Evolutionary conservation across 2,113 vertebrate genomes (phyloP), one percentile per base, ranked within the genome.

Genomic region (human): DNA sequence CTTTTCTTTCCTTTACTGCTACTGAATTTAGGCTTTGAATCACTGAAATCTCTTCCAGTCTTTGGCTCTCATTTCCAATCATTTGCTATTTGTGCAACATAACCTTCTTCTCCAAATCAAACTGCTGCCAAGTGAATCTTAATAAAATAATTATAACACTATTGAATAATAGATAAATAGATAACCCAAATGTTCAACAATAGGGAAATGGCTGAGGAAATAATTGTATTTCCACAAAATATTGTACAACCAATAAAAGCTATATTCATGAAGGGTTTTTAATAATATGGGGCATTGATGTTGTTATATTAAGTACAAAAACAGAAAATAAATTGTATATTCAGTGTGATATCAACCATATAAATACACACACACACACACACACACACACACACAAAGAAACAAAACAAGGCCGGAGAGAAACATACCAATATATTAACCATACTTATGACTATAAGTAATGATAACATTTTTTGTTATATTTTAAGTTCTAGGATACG

Each of bases 71-170:
- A 66, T 84, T 81, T 90, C 17, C 13, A 96, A 35, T 91, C 38
- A 75, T 90, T 81, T 94, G 91, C 38, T 93, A 86, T 89, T 96
- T 76, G 16, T 82, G 25, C 72, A 93, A 92, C 68, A 90, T 79
- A 91, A 76, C 52, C 32, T 81, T 52, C 73, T 96, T 93, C 50
- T 81, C n/a, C 45, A 86, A 94, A 50, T 96, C 20, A 59, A 73
- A 80, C 35, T 94, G 30, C 55, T 93, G 25, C 50, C 73, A 96
- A 93, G 66, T 76, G 8, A 92, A 90, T 95, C 75, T 94, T 86
- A 91, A 89, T 92, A 92, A 95, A 97, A 97, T 85, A 82, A 87
- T 84, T 85, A 86, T 85, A 84, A 81, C 8, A 75, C 35, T 96
- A 79, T 20, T 87, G 79, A 97, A 92, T 59, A 96, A 96, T 86